A percentile compares a stretch with the other conserved stretches of the same genome.
These are phyloP conservation scores for Patagioenas fasciata DNA, from an alignment of 2,113 vertebrate species.

Conservation along the genomic window DNA sequence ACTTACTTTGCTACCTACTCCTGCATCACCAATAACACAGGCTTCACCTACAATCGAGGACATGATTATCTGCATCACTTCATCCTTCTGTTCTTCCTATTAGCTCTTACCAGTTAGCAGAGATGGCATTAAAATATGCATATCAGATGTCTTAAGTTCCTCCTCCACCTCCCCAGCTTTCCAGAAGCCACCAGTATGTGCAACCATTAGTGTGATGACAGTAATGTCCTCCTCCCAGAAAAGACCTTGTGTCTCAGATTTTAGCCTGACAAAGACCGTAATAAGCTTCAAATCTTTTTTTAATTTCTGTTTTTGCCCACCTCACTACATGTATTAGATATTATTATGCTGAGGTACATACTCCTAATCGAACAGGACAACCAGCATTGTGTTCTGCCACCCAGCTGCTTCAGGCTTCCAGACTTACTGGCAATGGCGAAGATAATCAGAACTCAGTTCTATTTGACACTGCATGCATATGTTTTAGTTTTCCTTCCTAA, in stretches of 20 bases:
- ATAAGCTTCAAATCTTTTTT: neutral
- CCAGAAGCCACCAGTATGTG: neutral
- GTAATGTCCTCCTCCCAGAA: neutral
- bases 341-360: neutral
- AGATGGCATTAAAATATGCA: neutral
- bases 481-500: neutral
- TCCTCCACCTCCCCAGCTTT: neutral
- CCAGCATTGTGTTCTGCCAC: fast-evolving
- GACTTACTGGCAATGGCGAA: neutral
- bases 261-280: neutral
- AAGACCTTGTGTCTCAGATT: neutral
- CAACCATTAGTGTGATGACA: neutral
- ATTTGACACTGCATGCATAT: neutral
- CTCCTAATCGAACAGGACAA: neutral
- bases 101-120: neutral
- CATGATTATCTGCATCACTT: neutral
- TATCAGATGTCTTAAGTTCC: neutral
- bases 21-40: neutral
- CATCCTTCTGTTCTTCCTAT: neutral
- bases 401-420: neutral
- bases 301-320: neutral
- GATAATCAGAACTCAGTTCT: neutral
- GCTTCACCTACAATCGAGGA: neutral
- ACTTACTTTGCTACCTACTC: neutral
- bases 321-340: neutral